Conservation (phyloP, 2,888 invertebrate genomes). For the Flabesymbios commensalis region DNA sequence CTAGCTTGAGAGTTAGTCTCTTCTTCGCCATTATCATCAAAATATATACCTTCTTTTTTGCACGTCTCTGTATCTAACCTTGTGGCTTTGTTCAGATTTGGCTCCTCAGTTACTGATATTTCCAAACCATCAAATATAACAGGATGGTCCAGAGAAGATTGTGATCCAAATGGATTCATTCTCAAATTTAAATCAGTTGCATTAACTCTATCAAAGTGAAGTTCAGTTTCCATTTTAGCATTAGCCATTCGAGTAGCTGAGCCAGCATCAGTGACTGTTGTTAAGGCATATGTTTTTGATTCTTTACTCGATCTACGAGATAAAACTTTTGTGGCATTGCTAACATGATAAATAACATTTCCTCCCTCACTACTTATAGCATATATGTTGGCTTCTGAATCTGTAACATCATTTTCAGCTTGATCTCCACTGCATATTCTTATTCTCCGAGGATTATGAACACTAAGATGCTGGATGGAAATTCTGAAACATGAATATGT, state of each 20-base stretch:
- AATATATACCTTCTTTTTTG: conserved; percentile 56
- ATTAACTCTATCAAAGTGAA: conserved; percentile 63
- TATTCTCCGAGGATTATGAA: conserved; percentile 57
- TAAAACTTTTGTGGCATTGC: conserved; percentile 40
- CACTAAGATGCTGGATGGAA: conserved; percentile 65
- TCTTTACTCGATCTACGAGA: conserved; percentile 60
- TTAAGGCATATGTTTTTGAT: conserved; percentile 65
- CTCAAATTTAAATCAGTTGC: conserved; percentile 69
- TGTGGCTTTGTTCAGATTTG: conserved; percentile 42
- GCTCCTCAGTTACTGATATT: conserved; percentile 21
- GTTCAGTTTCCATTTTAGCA: conserved; percentile 61
- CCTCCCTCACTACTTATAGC: conserved; percentile 83
- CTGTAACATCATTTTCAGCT: conserved; percentile 34
- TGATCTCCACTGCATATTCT: conserved; percentile 29
- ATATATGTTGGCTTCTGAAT: conserved; percentile 69
- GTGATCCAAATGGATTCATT: conserved; percentile 69
- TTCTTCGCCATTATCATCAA: conserved; percentile 41
- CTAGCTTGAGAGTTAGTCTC: too few species aligned
- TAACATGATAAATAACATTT: conserved; percentile 68
- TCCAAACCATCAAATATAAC: conserved; percentile 48
- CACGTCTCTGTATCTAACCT: conserved; percentile 54
- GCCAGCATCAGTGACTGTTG: conserved; percentile 62
- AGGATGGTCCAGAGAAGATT: conserved; percentile 46
- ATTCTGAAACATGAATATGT: conserved; percentile 42
- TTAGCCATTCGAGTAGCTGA: conserved; percentile 41